Evolutionary conservation across 2,797 vertebrate genomes (phyloP), one percentile per base, ranked within the genome.

Genomic region (Salmo trutta): DNA sequence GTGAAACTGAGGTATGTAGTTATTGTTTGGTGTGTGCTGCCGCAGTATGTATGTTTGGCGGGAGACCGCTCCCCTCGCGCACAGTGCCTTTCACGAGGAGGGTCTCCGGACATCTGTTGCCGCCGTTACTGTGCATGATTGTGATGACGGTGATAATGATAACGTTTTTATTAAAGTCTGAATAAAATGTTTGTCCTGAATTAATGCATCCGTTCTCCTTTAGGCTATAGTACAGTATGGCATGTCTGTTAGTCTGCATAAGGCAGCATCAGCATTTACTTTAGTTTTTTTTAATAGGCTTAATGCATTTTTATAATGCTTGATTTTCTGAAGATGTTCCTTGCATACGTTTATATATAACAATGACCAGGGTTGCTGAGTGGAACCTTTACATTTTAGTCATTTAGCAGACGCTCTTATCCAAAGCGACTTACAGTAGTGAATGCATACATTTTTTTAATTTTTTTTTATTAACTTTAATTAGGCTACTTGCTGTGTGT

Each of bases 81-180:
- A 33, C 74, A 51, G 79, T 81, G 82, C 82, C 82, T 83, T 83
- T 24, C 54, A 70, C 19, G 54, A 56, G 72, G 75, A 73, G 69
- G 66, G 62, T 67, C 73, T 78, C 65, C 68, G 59, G 33, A 71
- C 75, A 79, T 16, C 33, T 59, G 66, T 36, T 56, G 41, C 71
- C 51, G 33, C 53, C 15, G 47, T 51, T 68, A 68, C 47, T 68
- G 47, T 76, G 79, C 82, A 83, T 83, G 82, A 71, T 77, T 78
- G 76, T 78, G 72, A 71, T 78, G 31, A 54, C 16, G 21, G 54
- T 73, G 47, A 54, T 16, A 21, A 72, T 53, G 14, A 74, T 75
- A 21, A 66, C 62, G 59, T 81, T 83, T 78, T 83, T 80, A 81
- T 76, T 74, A 65, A 80, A 72, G 64, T 71, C 68, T 77, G 47